phyloP scores from a whole-genome alignment of 2,888 invertebrate genomes.

The Coleophora deauratella region DNA sequence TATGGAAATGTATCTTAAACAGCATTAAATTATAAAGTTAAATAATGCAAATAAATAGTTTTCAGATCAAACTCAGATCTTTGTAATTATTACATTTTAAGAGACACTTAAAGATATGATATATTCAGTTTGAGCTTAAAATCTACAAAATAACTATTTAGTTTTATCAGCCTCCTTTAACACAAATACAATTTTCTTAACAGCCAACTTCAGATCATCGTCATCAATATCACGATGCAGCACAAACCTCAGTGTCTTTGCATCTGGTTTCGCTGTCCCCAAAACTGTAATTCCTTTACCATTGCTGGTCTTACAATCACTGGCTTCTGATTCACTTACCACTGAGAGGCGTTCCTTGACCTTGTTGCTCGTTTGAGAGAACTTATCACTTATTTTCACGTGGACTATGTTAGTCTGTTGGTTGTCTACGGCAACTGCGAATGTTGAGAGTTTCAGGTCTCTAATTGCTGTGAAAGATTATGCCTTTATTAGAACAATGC shows the following conservation, averaged over 20 bases:
- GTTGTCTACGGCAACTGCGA: conserved; percentile 68
- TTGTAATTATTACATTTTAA: too few relatives aligned
- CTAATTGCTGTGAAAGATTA: conserved; percentile 53
- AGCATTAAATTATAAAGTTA: too few relatives aligned
- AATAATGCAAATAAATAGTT: too few relatives aligned
- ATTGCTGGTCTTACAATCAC: conserved; percentile 18
- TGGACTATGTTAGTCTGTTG: conserved; percentile 81
- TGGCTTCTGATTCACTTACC: conserved; percentile 42
- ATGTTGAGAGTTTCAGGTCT: conserved; percentile 61
- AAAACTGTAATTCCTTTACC: conserved; percentile 50
- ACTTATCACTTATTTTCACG: conserved; percentile 67
- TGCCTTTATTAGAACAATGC: too few relatives aligned
- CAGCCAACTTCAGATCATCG: conserved; percentile 70
- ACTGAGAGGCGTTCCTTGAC: conserved; percentile 16
- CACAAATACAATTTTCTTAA: conserved; percentile 76
- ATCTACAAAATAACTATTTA: too few relatives aligned
- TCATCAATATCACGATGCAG: conserved; percentile 78
- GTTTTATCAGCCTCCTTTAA: conserved; percentile 64
- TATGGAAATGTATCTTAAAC: too few relatives aligned
- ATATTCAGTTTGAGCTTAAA: too few relatives aligned
- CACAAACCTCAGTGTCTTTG: conserved; percentile 73
- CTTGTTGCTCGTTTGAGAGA: conserved; percentile 55
- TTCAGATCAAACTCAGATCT: too few relatives aligned
- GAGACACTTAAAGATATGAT: too few relatives aligned
- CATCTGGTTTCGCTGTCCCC: conserved; percentile 59